phyloP scores from a whole-genome alignment of 2,113 vertebrate genomes.

The Poeciliopsis turrubarensis region DNA sequence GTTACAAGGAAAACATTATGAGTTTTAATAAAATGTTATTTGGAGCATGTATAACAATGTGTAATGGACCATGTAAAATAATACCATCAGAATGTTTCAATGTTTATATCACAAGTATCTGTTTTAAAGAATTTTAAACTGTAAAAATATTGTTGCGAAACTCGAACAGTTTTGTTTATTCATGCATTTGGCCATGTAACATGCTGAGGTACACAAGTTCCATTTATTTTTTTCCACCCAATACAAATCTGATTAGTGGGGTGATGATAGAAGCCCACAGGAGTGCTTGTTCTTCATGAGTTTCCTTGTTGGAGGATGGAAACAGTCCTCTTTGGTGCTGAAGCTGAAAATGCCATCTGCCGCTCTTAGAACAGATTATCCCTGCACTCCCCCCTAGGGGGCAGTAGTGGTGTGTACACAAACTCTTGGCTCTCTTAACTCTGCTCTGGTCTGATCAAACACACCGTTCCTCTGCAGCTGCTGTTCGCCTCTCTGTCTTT shows the following conservation, averaged over 20 bases:
- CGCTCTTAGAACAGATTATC: constrained; percentile 43
- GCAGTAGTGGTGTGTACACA: constrained; percentile 70
- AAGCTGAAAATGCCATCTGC: constrained; percentile 60
- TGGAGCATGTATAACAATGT: too few species aligned
- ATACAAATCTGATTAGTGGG: constrained; percentile 64
- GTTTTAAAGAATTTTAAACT: not conserved
- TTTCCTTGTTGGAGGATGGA: constrained; percentile 59
- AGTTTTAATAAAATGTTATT: not conserved
- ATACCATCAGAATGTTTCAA: too few species aligned
- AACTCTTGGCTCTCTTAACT: constrained; percentile 12
- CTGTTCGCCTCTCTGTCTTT: constrained; percentile 32
- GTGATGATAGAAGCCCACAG: constrained; percentile 66
- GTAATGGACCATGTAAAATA: too few species aligned
- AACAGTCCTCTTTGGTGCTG: constrained; percentile 57
- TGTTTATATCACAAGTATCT: too few species aligned
- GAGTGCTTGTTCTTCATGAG: constrained; percentile 56
- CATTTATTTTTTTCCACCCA: constrained; percentile 29
- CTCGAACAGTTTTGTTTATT: constrained; percentile 48
- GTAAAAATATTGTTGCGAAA: not conserved
- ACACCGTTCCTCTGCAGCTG: constrained; percentile 26
- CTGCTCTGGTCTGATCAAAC: constrained; percentile 56
- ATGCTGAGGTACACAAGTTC: constrained; percentile 53
- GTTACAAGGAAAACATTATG: not conserved
- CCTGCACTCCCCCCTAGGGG: constrained; percentile 62
- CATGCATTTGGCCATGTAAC: constrained; percentile 36